Conservation (phyloP, 2,113 vertebrate genomes). For the Solea senegalensis region DNA sequence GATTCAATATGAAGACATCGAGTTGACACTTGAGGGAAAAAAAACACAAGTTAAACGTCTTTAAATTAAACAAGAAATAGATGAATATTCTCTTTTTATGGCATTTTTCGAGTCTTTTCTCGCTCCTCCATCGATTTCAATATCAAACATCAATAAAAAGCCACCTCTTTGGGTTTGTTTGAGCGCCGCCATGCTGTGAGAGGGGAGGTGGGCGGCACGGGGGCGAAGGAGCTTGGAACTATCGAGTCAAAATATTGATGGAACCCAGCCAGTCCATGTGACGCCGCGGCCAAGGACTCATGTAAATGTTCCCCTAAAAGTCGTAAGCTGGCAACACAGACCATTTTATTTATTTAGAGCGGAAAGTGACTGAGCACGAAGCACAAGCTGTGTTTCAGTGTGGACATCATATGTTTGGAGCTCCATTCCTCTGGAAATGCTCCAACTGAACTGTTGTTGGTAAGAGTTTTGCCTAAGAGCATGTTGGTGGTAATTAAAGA, state of each 20-base stretch:
- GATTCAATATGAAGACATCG: conserved; percentile 60
- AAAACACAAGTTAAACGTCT: conserved; percentile 9
- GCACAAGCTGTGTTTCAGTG: conserved; percentile 33
- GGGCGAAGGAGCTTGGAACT: conserved; percentile 55
- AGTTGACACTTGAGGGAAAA: conserved; percentile 44
- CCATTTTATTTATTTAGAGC: conserved; percentile 47
- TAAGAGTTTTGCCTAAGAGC: conserved; percentile 4
- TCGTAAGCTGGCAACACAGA: conserved; percentile 50
- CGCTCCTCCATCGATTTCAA: conserved; percentile 71
- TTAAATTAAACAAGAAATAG: conserved; percentile 10
- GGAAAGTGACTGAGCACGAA: conserved; percentile 34
- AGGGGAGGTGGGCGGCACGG: conserved; percentile 54
- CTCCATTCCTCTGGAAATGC: background rate
- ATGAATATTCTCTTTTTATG: conserved; percentile 46
- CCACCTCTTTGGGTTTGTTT: conserved; percentile 67
- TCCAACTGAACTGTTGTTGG: background rate
- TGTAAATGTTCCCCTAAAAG: conserved; percentile 51
- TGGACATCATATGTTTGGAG: background rate
- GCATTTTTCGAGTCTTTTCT: conserved; percentile 45
- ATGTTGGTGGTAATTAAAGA: background rate
- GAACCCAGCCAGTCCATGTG: conserved; percentile 55
- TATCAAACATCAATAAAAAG: conserved; percentile 73
- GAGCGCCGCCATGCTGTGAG: conserved; percentile 60
- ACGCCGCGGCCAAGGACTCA: conserved; percentile 63
- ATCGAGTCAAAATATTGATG: conserved; percentile 74